Evolutionary conservation across 1,140 invertebrate genomes (phyloP).

Genomic region (Lithobius niger): DNA sequence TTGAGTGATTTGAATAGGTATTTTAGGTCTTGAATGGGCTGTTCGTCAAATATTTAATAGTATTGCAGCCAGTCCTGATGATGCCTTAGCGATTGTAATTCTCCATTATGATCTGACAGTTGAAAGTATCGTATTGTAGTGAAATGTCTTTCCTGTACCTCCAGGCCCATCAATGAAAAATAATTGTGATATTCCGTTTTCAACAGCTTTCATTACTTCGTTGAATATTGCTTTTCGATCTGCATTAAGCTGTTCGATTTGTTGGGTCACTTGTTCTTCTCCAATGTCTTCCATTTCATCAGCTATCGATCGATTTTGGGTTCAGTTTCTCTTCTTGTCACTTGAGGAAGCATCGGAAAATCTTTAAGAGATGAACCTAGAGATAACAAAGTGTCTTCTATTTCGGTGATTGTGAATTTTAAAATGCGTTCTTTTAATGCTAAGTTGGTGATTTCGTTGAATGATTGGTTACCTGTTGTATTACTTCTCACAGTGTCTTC

Average conservation of each 20-base stretch:
- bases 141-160: not conserved
- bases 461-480: not conserved
- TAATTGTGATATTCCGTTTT: not conserved
- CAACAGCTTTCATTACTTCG: not conserved
- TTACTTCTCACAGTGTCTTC: conserved; percentile 1
- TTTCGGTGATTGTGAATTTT: conserved; percentile 5
- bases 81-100: not conserved
- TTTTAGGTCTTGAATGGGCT: not conserved
- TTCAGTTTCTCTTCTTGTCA: not conserved
- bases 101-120: not conserved
- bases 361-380: not conserved
- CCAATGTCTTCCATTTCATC: not conserved
- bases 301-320: not conserved
- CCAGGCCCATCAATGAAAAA: conserved; percentile 2
- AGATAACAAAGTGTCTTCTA: not conserved
- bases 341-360: not conserved
- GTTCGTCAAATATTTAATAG: not conserved
- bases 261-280: not conserved
- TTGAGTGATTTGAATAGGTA: not conserved
- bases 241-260: not conserved
- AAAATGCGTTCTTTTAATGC: not conserved
- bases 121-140: not conserved
- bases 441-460: not conserved
- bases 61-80: not conserved
- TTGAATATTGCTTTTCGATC: not conserved